Base-by-base conservation (phyloP, 2,797 vertebrate species). In the Enteromius thamalakanensis region DNA sequence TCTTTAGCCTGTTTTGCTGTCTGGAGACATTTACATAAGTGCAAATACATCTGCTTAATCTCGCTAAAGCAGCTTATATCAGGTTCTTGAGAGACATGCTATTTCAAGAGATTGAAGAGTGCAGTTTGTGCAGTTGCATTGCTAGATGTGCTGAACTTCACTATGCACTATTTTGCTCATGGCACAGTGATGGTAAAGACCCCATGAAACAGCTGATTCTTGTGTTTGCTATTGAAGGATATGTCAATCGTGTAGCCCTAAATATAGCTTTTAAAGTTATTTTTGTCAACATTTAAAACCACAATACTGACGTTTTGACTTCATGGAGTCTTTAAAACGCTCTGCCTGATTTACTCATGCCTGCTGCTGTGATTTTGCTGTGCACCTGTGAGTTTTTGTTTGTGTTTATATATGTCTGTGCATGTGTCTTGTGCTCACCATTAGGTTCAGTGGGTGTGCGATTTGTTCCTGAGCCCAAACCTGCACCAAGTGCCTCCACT, bases 361-460 rank as follows among this genome's bases (percentile, higher is more conserved):
- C 53, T 81, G 81, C 77, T 79, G 37, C 65, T 88, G 0, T 77
- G 49, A 80, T 0, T 84, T 64, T 86, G 55, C 84, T 51, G 49
- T 82, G 58, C 80, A 62, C 47, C 53, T 85, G 53, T 85, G 42
- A 78, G 4, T 58, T 79, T 82, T 3, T 90, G 53, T 82, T 6
- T 79, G 10, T 85, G 47, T 87, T 37, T 82, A 51, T 84, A 64
- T 82, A 45, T 86, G 23, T 86, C 51, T 82, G 65, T 58, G 21
- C 70, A 47, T 81, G 55, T 78, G 79, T 82, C 49, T 85, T 84
- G 29, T 79, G 40, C 58, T 68, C 68, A 83, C 42, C 86, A 82
- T 67, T 92, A 98, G 97, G 95, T 74, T 95, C 95, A 0, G 85
- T 90, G 47, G 95, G 92, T 87, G 94, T 93, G 84, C 94, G 94